Evolutionary conservation across 2,113 vertebrate genomes (phyloP).

Genomic region (Acanthisitta chloris): DNA sequence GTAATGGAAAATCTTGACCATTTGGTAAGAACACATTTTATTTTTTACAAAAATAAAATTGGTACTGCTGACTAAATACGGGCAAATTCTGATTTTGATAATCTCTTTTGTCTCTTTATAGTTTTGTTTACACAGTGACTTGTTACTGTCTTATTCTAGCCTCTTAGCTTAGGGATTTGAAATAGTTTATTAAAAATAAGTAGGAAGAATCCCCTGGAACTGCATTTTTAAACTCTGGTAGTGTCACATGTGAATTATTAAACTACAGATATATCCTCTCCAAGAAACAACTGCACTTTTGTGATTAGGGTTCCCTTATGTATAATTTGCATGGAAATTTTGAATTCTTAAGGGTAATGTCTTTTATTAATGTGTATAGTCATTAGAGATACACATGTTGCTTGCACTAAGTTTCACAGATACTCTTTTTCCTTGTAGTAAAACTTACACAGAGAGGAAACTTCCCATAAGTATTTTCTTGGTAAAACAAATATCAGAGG

Average conservation of each 20-base stretch:
- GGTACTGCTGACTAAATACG: background rate
- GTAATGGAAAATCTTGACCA: background rate
- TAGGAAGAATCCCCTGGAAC: rapidly evolving
- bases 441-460: background rate
- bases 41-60: background rate
- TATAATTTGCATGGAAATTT: background rate
- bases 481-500: background rate
- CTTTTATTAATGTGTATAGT: background rate
- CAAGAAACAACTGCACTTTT: background rate
- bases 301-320: background rate
- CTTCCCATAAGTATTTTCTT: background rate
- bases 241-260: background rate
- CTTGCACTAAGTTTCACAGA: background rate
- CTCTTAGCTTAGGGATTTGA: background rate
- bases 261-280: background rate
- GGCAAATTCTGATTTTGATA: background rate
- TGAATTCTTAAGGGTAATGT: background rate
- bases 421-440: background rate
- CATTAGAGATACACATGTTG: background rate
- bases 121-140: background rate
- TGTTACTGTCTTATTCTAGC: background rate
- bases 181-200: background rate
- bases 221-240: background rate
- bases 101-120: background rate
- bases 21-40: background rate